Base-by-base conservation (phyloP, 2,797 vertebrate genomes). In the Xenopus petersii region DNA sequence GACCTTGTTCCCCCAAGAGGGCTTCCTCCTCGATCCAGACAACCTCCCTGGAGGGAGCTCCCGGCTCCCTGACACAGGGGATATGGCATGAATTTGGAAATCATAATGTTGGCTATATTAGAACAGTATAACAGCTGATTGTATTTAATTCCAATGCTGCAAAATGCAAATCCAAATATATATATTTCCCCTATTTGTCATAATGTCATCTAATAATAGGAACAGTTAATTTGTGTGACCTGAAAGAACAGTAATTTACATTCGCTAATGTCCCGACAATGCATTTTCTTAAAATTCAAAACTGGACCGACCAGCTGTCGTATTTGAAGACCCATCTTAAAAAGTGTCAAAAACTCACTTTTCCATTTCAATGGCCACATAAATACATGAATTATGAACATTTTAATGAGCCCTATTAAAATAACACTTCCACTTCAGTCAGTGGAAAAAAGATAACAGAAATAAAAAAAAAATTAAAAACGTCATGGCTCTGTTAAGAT, bases 321-420 rank as follows among this genome's bases (percentile, higher is more conserved):
- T 21, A 21, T 46, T 66, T 36, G 33, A 36, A 36, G 24, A 48
- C 48, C 46, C 54, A 51, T 16, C 13, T 48, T 67, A 2, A 30
- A 54, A 67, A 11, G 24, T 9, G 5, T 1, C 36, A 61, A 67
- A 74, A 33, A 17, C 49, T 54, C 8, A 5, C 66, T 15, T 51
- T 62, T 67, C 73, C 17, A 54, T 67, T 61, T 42, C 55, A 48
- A 13, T 51, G 55, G 21, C 21, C 60, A 5, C 5, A 16, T 68
- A 48, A 64, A 48, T 36, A 9, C 12, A 13, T 49, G 61, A 75
- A 65, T 70, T 70, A 65, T 75, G 61, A 58, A 70, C 26, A 71
- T 76, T 30, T 0, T 71, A 62, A 67, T 62, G 64, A 42, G 56
- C 42, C 59, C 62, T 33, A 67, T 61, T 63, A 56, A 17, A 48